Evolutionary conservation across 53 echinoderm and acorn worm genomes (phyloP).

Genomic region (Zoroaster sp.): DNA sequence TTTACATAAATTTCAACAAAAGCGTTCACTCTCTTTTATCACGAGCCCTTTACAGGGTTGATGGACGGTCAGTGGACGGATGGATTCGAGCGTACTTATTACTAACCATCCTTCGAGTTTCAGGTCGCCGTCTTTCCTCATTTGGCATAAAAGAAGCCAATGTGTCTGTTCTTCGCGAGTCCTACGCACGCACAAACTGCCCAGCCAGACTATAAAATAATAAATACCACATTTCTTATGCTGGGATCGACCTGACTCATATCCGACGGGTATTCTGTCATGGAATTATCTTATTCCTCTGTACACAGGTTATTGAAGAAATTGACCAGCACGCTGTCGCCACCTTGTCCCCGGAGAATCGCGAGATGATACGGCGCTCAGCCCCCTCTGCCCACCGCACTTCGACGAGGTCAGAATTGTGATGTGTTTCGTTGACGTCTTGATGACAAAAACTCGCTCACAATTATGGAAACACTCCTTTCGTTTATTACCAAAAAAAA

Average conservation of each 20-base stretch:
- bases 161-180: background rate
- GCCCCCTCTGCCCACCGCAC: background rate
- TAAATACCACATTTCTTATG: slow-evolving; percentile 32
- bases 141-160: background rate
- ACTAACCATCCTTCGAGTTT: too few species aligned
- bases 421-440: background rate
- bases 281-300: background rate
- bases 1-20: too few species aligned
- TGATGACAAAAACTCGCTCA: background rate
- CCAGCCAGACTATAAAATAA: background rate
- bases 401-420: background rate
- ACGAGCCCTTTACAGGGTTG: too few species aligned
- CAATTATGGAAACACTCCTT: background rate
- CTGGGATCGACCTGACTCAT: background rate
- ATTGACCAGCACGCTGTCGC: background rate
- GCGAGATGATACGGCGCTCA: background rate
- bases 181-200: background rate
- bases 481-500: too few species aligned
- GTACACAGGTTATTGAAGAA: background rate
- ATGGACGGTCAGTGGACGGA: background rate
- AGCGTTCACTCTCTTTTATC: too few species aligned
- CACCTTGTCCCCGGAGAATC: background rate
- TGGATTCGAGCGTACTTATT: background rate
- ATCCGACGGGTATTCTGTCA: slow-evolving; percentile 14
- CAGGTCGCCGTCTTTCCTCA: background rate